Evolutionary conservation across 2,797 vertebrate species (phyloP).

Genomic region (Mus caroli): DNA sequence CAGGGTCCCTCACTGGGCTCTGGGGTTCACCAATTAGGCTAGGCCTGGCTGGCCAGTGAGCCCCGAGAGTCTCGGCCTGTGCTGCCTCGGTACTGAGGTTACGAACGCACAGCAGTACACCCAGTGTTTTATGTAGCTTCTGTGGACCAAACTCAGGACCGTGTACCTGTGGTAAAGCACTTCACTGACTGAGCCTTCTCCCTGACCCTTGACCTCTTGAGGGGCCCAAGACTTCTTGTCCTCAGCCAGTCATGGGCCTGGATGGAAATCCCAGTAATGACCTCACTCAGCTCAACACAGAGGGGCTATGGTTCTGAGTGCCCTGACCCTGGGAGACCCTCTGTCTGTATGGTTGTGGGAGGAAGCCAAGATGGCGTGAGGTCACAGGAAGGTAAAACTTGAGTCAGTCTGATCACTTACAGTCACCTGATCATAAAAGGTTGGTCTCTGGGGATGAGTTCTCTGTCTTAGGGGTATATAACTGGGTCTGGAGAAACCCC

Average conservation of each 20-base stretch:
- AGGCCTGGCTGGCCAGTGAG: background rate
- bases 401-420: background rate
- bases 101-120: background rate
- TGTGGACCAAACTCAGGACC: background rate
- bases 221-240: background rate
- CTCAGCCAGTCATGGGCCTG: background rate
- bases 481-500: background rate
- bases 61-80: background rate
- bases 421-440: background rate
- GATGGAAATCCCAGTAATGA: background rate
- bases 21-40: background rate
- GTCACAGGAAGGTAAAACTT: background rate
- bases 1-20: background rate
- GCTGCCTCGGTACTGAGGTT: too few species aligned
- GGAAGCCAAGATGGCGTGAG: background rate
- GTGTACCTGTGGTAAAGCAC: background rate
- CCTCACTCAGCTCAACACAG: background rate
- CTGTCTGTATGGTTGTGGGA: too few species aligned
- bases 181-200: background rate
- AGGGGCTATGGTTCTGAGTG: fast-evolving
- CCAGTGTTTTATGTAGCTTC: background rate
- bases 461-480: background rate
- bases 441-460: background rate
- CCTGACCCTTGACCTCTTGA: background rate
- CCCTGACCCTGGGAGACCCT: fast-evolving